A percentile compares a stretch with the other conserved stretches of the same genome.
Conservation (phyloP, 2,113 vertebrate species). For the Ahaetulla prasina region DNA sequence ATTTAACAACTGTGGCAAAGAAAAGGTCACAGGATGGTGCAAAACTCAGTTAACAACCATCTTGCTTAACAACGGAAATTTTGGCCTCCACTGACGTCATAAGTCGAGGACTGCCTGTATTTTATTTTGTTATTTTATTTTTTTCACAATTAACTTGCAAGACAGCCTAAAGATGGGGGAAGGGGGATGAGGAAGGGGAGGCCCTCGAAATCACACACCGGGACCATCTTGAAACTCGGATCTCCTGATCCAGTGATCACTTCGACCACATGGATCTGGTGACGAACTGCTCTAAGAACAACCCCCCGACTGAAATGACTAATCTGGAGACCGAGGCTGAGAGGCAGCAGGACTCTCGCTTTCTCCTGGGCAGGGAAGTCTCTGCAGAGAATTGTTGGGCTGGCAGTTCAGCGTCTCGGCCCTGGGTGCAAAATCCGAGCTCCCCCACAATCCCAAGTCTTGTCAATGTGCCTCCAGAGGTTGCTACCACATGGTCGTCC, state of each 20-base stretch:
- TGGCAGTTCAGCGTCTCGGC: neutral
- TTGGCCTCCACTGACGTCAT: no score
- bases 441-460: no score
- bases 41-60: no score
- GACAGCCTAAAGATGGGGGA: neutral
- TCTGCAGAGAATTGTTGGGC: no score
- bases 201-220: neutral
- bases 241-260: neutral
- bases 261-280: neutral
- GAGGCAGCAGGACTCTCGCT: no score
- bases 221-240: neutral
- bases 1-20: no score
- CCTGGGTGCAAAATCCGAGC: neutral
- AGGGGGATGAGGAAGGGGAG: neutral
- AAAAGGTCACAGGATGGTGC: no score
- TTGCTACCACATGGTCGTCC: neutral
- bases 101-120: no score
- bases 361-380: neutral
- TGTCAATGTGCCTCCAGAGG: neutral
- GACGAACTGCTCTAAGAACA: neutral
- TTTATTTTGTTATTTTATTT: neutral
- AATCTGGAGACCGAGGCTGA: neutral
- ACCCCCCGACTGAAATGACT: neutral
- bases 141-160: neutral
- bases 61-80: no score